Percentiles rank a stretch among this genome's conserved stretches.
phyloP scores from a whole-genome alignment of 2,888 invertebrate species.

The Holacanthella duospinosa region DNA sequence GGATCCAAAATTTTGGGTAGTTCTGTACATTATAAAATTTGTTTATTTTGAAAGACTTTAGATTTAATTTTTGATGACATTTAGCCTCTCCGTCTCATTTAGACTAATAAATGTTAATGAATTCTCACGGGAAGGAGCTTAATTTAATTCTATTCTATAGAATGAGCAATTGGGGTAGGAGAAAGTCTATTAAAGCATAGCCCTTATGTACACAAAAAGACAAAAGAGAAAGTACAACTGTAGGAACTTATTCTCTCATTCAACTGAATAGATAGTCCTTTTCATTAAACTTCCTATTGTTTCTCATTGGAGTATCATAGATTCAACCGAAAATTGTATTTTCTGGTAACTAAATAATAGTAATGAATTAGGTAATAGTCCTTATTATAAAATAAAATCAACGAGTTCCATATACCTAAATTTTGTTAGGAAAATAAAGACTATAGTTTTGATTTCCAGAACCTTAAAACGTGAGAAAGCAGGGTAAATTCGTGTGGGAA shows the following conservation, averaged over 20 bases:
- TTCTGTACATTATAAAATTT: too few species aligned
- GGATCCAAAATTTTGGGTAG: too few species aligned
- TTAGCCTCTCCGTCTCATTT: not conserved
- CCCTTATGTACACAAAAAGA: not conserved
- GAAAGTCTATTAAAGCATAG: not conserved
- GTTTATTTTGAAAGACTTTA: too few species aligned
- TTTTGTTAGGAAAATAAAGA: not conserved
- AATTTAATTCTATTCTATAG: conserved; percentile 8
- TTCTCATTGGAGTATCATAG: not conserved
- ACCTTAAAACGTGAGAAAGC: not conserved
- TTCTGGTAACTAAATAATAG: too few species aligned
- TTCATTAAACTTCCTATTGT: not conserved
- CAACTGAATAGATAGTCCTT: not conserved
- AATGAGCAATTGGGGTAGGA: not conserved
- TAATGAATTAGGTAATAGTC: too few species aligned
- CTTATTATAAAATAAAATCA: not conserved
- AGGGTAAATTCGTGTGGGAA: not conserved
- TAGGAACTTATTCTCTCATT: not conserved
- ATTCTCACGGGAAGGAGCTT: conserved; percentile 10
- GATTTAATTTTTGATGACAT: not conserved
- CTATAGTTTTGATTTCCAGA: not conserved
- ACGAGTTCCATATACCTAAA: not conserved
- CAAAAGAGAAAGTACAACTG: not conserved
- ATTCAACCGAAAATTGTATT: too few species aligned
- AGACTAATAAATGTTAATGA: conserved; percentile 15